Evolutionary conservation across 2,797 vertebrate species (phyloP).

Genomic region (Microchirus variegatus): DNA sequence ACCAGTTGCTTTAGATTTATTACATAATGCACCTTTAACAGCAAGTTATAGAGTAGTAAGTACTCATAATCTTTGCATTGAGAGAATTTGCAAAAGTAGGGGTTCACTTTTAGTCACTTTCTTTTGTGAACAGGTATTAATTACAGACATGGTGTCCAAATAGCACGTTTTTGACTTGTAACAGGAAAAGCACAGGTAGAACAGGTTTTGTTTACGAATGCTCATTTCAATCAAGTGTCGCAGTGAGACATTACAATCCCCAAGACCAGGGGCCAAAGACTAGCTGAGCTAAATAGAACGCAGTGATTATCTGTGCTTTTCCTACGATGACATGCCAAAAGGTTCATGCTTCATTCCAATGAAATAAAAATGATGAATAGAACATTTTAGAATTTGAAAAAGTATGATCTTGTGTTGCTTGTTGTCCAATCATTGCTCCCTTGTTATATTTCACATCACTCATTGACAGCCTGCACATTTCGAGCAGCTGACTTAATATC

Average conservation of each 20-base stretch:
- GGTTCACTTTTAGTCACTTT: neutral
- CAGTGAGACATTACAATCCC: neutral
- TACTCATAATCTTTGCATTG: neutral
- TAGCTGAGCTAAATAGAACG: neutral
- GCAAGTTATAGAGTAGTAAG: neutral
- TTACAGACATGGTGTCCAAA: neutral
- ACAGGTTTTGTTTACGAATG: neutral
- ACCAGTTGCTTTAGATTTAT: too few species aligned
- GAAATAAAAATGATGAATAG: too few species aligned
- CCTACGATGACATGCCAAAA: neutral
- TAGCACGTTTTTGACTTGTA: neutral
- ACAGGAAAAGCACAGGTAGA: neutral
- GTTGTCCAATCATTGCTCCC: neutral
- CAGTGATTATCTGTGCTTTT: neutral
- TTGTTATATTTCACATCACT: neutral
- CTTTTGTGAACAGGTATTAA: neutral
- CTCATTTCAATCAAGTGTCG: neutral
- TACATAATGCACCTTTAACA: too few species aligned
- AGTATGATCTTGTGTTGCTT: neutral
- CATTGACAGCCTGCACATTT: neutral
- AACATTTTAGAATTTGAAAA: too few species aligned
- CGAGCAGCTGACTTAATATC: neutral
- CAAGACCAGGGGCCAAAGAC: neutral
- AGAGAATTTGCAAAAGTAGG: neutral
- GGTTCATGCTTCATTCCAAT: neutral